Base-by-base conservation (phyloP, 2,113 vertebrate genomes). In the Oryzias curvinotus region DNA sequence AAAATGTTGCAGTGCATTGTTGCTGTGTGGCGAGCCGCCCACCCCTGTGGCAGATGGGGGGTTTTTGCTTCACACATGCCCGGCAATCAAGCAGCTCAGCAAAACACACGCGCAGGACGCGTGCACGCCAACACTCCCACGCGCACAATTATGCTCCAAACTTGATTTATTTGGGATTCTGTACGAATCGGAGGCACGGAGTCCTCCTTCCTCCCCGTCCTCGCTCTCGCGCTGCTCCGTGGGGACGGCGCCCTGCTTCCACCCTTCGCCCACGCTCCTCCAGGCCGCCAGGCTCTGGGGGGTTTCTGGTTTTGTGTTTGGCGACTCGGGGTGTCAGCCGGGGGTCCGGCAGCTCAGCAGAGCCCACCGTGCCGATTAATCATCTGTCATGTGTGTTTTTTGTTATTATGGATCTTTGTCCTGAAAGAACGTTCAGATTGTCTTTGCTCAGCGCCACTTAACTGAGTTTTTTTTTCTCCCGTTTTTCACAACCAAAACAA, bases 1-100 rank as follows among this genome's bases (percentile, higher is more conserved):
- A 90, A 90, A 90, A 90, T 90, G 89, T 86, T 80, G 81, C 66
- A 71, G 80, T 80, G 85, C 68, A 85, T 90, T 88, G 87, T 87
- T 57, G 71, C 55, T 84, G 78, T 81, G 83, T 86, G 81, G 78
- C 73, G 70, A 72, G 68, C 83, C 86, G 82, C 89, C 87, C 85
- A 89, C 89, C 77, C 36, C 68, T 42, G 73, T 73, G 81, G 76
- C 89, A 90, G 89, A 90, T 90, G 89, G 89, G 83, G 81, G 79
- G 80, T 84, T 75, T 54, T 70, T 18, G 21, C 23, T 62, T 18
- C 64, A 25, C 63, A 28, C 68, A 52, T 55, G 16, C 68, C 60
- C 23, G 8, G 18, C 18, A 68, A 72, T 60, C 41, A 56, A 66
- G 52, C 4, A 42, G 5, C 16, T 26, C 53, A 57, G 61, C 56